These are phyloP conservation scores for Teleogryllus occipitalis DNA, from an alignment of 1,140 invertebrate species.

Conservation along the genomic window DNA sequence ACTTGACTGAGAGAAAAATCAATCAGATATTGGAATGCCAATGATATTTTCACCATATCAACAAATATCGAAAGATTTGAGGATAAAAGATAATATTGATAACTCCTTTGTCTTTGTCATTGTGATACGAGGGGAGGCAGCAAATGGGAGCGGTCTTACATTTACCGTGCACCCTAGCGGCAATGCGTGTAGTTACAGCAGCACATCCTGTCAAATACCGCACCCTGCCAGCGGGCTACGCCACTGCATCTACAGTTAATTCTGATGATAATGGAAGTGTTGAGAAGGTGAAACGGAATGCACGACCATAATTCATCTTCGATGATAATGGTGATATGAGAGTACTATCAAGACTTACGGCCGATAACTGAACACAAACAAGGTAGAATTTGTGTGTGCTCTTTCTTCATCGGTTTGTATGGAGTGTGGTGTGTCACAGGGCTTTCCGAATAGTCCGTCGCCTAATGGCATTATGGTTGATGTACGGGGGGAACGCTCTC, in stretches of 20 bases:
- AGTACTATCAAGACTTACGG: background rate
- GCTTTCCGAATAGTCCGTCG: conserved; percentile 19
- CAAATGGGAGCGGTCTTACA: background rate
- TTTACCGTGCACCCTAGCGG: background rate
- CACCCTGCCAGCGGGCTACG: background rate
- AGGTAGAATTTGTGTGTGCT: background rate
- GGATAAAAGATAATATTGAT: too few relatives aligned
- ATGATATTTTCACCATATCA: too few relatives aligned
- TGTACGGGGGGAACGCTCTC: conserved; percentile 52
- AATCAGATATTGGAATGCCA: too few relatives aligned
- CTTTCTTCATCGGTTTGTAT: conserved; percentile 14
- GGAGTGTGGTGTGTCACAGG: conserved; percentile 28
- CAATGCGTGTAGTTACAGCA: background rate
- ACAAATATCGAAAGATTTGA: too few relatives aligned
- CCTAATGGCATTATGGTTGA: conserved; percentile 21
- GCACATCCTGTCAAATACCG: background rate
- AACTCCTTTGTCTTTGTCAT: background rate
- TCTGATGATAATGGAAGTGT: background rate
- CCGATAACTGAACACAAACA: background rate
- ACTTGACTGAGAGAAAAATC: too few relatives aligned
- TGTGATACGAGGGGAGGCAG: background rate
- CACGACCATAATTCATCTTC: background rate
- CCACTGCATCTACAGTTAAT: background rate
- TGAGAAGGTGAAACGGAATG: background rate
- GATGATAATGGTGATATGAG: background rate